Conservation (phyloP, 2,113 vertebrate species). For the Puma concolor region DNA sequence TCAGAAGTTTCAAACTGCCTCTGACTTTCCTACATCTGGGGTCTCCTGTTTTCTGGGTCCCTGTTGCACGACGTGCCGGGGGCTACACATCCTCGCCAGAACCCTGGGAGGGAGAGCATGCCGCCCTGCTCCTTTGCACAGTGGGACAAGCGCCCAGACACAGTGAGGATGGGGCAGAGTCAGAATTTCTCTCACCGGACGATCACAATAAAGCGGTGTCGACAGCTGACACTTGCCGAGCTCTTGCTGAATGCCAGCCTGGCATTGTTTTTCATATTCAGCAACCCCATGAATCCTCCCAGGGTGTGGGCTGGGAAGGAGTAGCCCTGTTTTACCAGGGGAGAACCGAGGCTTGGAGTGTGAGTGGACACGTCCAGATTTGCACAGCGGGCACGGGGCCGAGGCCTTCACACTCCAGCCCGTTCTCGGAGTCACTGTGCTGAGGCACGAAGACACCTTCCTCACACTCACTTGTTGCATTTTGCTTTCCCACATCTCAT, state of each 20-base stretch:
- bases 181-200: not conserved
- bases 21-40: not conserved
- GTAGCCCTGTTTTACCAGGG: not conserved
- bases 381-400: fast-evolving
- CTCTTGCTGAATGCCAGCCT: not conserved
- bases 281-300: not conserved
- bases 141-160: not conserved
- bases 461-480: fast-evolving
- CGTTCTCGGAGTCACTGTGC: not conserved
- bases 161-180: not conserved
- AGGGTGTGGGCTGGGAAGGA: not conserved
- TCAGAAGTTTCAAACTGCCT: not conserved
- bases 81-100: not conserved
- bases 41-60: not conserved
- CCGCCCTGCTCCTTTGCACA: not conserved
- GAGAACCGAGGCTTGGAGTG: not conserved
- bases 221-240: fast-evolving
- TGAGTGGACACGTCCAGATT: fast-evolving
- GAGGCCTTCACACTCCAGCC: fast-evolving
- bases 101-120: not conserved
- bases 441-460: fast-evolving
- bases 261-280: fast-evolving
- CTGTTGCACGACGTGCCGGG: not conserved
- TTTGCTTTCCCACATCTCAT: not conserved
- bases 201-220: not conserved